Conservation (phyloP, 2,113 vertebrate species). For the Saguinus imperator region DNA sequence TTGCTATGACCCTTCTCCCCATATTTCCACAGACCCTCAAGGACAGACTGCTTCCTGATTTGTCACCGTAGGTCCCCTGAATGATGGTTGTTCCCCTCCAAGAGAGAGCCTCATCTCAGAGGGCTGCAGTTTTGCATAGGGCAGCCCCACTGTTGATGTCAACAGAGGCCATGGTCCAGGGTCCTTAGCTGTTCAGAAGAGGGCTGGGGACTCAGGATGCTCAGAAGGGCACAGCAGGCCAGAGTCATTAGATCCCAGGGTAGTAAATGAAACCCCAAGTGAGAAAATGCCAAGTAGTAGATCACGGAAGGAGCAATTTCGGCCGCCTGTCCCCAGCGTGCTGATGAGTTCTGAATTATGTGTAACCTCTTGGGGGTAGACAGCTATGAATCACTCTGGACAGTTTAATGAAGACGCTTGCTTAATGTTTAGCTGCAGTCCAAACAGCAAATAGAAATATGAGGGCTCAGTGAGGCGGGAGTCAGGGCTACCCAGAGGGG, state of each 20-base stretch:
- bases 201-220: neutral
- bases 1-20: neutral
- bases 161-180: neutral
- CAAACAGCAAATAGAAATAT: neutral
- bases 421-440: neutral
- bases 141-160: neutral
- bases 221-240: neutral
- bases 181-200: neutral
- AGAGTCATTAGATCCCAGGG: neutral
- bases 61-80: neutral
- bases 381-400: conserved; percentile 16
- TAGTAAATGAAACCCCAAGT: neutral
- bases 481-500: neutral
- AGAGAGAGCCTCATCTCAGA: neutral
- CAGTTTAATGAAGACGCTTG: conserved; percentile 9
- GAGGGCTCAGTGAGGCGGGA: neutral
- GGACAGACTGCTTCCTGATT: neutral
- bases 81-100: neutral
- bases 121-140: neutral
- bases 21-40: accelerated
- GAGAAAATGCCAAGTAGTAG: neutral
- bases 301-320: neutral
- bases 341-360: neutral
- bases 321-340: neutral
- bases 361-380: neutral